Base-by-base conservation (phyloP, 2,113 vertebrate genomes). In the Psammodynastes pulverulentus region DNA sequence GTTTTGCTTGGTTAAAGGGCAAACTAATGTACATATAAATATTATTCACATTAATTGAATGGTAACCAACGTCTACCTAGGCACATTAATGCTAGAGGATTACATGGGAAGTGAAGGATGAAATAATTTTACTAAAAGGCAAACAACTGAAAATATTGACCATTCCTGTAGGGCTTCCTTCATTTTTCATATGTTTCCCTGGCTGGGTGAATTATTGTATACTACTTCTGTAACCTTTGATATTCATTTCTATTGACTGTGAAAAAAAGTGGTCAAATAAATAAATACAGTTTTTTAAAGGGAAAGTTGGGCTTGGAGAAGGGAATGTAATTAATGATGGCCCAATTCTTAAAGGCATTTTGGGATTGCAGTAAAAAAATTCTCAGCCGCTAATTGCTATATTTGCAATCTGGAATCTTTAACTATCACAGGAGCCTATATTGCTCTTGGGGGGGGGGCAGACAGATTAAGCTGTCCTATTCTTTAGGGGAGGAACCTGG, bases 201-300 rank as follows among this genome's bases (percentile, higher is more conserved):
- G 92, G 87, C 93, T 96, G 94, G 87, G 29, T 95, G 94, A 95
- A 94, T 97, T 96, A 97, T 94, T 96, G 93, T 93, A 34, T 94
- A 95, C 95, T 95, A 96, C 92, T 94, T 94, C 94, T 94, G 94
- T 95, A 95, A 96, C 95, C 94, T 95, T 92, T 91, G 94, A 88
- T 96, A 97, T 97, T 95, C 96, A 97, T 96, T 96, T 95, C 95
- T 94, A 95, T 95, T 95, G 95, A 95, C 94, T 95, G 93, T 89
- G 4, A 94, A 95, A 93, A 96, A 94, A 94, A 96, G 92, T 94
- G 92, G 90, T 95, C 95, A 96, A 96, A 94, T 95, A 94, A 94
- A 62, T 43, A 88, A 52, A 15, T 62, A 48, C 48, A 88, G 48
- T 62, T 48, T 51, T 51, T 67, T 62, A 10, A 88, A 94, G 93